Evolutionary conservation across 92 coral and sea anemone genomes (phyloP), one percentile per base, ranked within the genome.

Genomic region (Montipora capitata): DNA sequence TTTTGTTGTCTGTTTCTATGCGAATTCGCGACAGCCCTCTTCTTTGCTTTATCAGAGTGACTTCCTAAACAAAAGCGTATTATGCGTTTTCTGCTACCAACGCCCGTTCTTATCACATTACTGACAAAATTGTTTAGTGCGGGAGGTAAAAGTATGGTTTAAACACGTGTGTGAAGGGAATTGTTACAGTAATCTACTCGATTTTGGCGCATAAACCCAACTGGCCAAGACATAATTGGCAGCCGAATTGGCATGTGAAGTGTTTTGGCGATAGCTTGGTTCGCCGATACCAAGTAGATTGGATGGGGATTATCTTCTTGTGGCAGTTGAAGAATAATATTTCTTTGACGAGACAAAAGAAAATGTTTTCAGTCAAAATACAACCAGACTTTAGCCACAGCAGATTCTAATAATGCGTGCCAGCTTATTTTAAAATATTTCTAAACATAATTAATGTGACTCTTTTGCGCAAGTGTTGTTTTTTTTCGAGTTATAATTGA

Each of bases 271-370:
- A 67, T 80, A 80, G 74, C 84, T 35, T 40, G 68, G 68, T 72
- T 42, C 42, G 79, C 7, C 20, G 42, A 59, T 58, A 78, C 87
- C 87, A 83, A 83, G 87, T 58, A 82, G 87, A 35, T 72, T 83
- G 56, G 77, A 83, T 18, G 72, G 72, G 87, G 80, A 83, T 72
- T 72, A 83, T 72, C 79, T 7, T 75, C 62, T 71, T 83, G 27
- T 72, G 80, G 74, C 71, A 83, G 79, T 12, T 62, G 49, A 17
- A 58, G 75, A 35, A 35, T 7, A 11, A 35, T 10, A 57, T 39
- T 14, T 76, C 16, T 35, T 76, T 10, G 16, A 4, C 39, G 41
- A 18, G 77, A 73, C 77, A 73, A 45, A 67, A 12, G 61, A 81
- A 51, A 68, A 52, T 56, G 56, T 68, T 40, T 68, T 81, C 43